These are phyloP conservation scores for Mythimna ferrago DNA, from an alignment of 2,888 invertebrate species.

Conservation along the genomic window DNA sequence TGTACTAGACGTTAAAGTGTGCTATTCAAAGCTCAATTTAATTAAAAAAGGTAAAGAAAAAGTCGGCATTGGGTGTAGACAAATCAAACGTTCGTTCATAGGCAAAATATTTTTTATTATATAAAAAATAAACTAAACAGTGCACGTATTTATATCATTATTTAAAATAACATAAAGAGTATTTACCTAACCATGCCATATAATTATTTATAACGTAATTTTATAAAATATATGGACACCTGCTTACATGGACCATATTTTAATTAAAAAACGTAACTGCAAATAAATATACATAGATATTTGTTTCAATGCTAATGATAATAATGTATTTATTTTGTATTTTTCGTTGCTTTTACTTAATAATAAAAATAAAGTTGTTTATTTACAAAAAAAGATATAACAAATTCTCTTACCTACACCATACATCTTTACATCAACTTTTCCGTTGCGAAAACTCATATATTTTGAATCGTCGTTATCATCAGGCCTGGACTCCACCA, in stretches of 20 bases:
- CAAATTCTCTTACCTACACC: neutral
- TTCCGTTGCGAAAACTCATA: neutral
- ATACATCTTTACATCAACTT: neutral
- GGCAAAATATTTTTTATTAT: slow-evolving; percentile 72
- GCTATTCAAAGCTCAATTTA: no score
- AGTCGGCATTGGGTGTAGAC: no score
- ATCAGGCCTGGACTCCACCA: neutral
- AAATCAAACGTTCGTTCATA: slow-evolving; percentile 42
- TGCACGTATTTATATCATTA: slow-evolving; percentile 39
- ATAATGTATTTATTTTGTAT: neutral
- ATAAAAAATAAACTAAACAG: slow-evolving; percentile 56
- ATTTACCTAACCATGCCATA: slow-evolving; percentile 49
- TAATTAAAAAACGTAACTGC: slow-evolving; percentile 11
- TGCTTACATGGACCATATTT: slow-evolving; percentile 3
- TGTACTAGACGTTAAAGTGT: no score
- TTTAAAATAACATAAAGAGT: slow-evolving; percentile 49
- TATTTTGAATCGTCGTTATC: neutral
- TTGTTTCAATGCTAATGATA: slow-evolving; percentile 2
- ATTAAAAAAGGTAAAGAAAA: no score
- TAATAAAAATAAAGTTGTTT: slow-evolving; percentile 1
- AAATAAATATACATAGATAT: slow-evolving; percentile 1
- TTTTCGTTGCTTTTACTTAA: slow-evolving; percentile 19
- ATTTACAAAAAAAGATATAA: slow-evolving; percentile 2
- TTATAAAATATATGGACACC: slow-evolving; percentile 14
- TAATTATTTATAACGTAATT: slow-evolving; percentile 26